Evolutionary conservation across 2,113 vertebrate species (phyloP).

Genomic region (Erythrolamprus reginae): DNA sequence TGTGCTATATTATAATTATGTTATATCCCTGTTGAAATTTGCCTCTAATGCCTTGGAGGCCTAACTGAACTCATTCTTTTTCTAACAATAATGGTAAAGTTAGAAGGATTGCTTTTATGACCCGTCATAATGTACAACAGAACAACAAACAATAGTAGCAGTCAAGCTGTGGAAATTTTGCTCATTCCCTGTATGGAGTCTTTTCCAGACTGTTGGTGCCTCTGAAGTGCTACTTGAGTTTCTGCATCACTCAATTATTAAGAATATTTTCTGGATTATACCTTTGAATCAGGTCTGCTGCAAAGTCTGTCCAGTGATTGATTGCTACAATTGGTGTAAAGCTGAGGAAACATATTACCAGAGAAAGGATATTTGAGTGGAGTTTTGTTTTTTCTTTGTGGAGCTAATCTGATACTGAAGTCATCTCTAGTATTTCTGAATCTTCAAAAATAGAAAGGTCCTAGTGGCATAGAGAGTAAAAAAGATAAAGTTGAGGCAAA

Average conservation of each 20-base stretch:
- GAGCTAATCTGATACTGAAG: neutral
- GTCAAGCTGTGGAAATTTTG: neutral
- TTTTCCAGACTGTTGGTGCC: neutral
- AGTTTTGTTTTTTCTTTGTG: neutral
- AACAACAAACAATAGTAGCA: neutral
- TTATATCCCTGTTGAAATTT: neutral
- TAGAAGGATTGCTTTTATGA: neutral
- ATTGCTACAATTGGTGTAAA: neutral
- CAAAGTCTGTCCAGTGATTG: neutral
- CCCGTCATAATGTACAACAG: neutral
- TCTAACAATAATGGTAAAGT: neutral
- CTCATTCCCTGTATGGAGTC: neutral
- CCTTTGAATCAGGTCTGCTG: accelerated
- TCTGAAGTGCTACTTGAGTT: neutral
- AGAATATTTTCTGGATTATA: neutral
- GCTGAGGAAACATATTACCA: neutral
- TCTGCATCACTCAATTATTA: neutral
- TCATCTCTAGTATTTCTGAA: neutral
- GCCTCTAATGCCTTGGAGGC: neutral
- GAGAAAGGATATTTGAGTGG: neutral
- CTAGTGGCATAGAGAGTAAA: neutral
- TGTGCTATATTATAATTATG: neutral
- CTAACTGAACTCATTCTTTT: neutral
- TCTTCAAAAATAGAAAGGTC: neutral
- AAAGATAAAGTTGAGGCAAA: neutral